Conservation (phyloP, 2,888 invertebrate species). For the Melanotus villosus region DNA sequence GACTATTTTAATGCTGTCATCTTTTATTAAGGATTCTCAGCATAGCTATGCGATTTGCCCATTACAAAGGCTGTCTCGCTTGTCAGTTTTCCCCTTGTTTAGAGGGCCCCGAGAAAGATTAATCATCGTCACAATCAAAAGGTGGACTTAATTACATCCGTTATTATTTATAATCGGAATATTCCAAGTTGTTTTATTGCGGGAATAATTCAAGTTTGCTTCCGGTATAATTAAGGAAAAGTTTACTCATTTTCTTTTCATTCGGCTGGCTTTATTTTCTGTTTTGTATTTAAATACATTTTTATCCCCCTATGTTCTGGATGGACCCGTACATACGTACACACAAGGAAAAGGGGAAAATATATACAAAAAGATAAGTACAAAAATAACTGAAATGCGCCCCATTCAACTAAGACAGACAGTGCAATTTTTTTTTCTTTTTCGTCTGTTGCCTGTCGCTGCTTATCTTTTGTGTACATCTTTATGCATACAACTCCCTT, state of each 20-base stretch:
- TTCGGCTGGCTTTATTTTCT: neutral
- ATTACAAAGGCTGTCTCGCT: constrained; percentile 4
- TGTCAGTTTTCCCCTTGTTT: neutral
- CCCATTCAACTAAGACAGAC: constrained; percentile 21
- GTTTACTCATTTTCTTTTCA: too few species aligned
- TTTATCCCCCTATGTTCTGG: constrained; percentile 4
- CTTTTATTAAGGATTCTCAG: neutral
- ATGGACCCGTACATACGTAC: neutral
- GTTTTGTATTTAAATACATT: neutral
- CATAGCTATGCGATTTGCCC: constrained; percentile 4
- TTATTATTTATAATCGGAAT: neutral
- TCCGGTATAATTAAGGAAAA: neutral
- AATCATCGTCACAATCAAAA: neutral
- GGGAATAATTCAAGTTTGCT: constrained; percentile 1
- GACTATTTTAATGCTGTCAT: neutral
- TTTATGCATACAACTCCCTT: constrained; percentile 30
- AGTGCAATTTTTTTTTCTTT: constrained; percentile 23
- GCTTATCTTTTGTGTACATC: constrained; percentile 28
- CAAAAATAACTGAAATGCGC: constrained; percentile 22
- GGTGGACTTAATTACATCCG: neutral
- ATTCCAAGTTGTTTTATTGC: neutral
- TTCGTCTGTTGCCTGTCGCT: constrained; percentile 22
- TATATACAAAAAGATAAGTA: constrained; percentile 20
- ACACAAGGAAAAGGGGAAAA: constrained; percentile 18
- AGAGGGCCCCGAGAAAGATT: neutral